Conservation (phyloP, 2,888 invertebrate genomes). For the Tinea semifulvella region DNA sequence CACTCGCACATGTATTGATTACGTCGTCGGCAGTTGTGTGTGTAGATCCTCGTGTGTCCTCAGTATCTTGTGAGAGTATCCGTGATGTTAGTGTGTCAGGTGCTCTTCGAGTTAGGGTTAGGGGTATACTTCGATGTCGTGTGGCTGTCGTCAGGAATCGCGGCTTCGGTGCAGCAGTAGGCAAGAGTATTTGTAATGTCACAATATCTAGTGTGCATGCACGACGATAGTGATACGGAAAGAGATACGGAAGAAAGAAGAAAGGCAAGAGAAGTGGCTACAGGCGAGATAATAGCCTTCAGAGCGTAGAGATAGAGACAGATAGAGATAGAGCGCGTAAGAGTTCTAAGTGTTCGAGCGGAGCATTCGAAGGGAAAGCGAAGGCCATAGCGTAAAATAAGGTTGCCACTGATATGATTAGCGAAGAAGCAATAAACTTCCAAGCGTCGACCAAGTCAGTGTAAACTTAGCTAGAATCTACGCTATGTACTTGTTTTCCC, state of each 20-base stretch:
- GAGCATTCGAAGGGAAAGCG: constrained; percentile 56
- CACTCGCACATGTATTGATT: constrained; percentile 76
- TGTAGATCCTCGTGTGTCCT: constrained; percentile 27
- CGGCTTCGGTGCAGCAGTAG: constrained; percentile 32
- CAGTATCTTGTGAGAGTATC: constrained; percentile 15
- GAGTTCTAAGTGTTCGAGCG: constrained; percentile 50
- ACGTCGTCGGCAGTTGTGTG: constrained; percentile 61
- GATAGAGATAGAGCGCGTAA: constrained; percentile 33
- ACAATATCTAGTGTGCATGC: constrained; percentile 68
- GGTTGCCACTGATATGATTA: not conserved
- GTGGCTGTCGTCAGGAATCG: constrained; percentile 1
- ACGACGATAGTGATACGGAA: constrained; percentile 50
- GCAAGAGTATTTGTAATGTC: constrained; percentile 60
- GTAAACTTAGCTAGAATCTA: not conserved
- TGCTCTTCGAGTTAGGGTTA: constrained; percentile 3
- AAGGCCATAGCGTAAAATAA: constrained; percentile 26
- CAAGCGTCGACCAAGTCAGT: not conserved
- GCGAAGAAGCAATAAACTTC: not conserved
- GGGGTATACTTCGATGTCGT: constrained; percentile 1
- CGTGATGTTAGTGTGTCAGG: constrained; percentile 13
- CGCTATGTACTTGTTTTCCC: constrained; percentile 35
- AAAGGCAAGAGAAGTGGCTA: constrained; percentile 57
- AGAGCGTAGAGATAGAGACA: constrained; percentile 62
- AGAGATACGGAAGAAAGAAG: constrained; percentile 62
- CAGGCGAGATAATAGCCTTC: constrained; percentile 55